Evolutionary conservation across 2,113 vertebrate genomes (phyloP).

Genomic region (Gasterosteus aculeatus): DNA sequence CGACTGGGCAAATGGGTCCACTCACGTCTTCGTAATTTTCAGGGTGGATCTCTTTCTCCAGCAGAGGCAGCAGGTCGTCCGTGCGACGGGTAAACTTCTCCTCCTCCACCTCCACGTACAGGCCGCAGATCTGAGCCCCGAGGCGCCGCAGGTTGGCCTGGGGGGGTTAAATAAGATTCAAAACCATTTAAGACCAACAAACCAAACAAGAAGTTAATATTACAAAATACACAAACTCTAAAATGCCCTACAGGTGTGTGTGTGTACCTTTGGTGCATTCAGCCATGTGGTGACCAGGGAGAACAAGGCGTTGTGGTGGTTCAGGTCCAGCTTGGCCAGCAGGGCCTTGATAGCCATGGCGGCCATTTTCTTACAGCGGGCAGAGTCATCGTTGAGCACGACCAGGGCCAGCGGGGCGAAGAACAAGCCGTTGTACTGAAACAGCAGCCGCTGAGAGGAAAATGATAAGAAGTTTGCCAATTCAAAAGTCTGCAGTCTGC

Average conservation of each 20-base stretch:
- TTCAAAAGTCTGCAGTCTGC: background rate
- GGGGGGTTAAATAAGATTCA: background rate
- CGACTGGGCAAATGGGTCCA: background rate
- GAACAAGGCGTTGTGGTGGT: constrained; percentile 87
- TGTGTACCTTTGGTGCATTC: constrained; percentile 86
- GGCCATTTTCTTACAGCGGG: constrained; percentile 93
- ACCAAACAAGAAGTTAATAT: background rate
- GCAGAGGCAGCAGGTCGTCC: constrained; percentile 82
- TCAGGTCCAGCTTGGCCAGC: constrained; percentile 81
- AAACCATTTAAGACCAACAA: background rate
- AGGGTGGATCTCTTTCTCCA: constrained; percentile 88
- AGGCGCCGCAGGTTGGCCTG: constrained; percentile 87
- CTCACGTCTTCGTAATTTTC: constrained; percentile 88
- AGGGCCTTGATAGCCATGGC: constrained; percentile 87
- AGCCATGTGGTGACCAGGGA: constrained; percentile 87
- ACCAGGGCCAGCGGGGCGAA: constrained; percentile 91
- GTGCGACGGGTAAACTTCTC: constrained; percentile 85
- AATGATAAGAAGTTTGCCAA: background rate
- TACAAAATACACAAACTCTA: background rate
- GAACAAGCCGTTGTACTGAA: constrained; percentile 87
- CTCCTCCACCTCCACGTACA: constrained; percentile 92
- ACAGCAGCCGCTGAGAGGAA: constrained; percentile 82
- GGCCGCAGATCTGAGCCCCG: constrained; percentile 88
- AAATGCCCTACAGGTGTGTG: background rate
- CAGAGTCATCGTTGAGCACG: constrained; percentile 90